Evolutionary conservation across 2,888 invertebrate genomes (phyloP).

Genomic region (Odontocolon sp.): DNA sequence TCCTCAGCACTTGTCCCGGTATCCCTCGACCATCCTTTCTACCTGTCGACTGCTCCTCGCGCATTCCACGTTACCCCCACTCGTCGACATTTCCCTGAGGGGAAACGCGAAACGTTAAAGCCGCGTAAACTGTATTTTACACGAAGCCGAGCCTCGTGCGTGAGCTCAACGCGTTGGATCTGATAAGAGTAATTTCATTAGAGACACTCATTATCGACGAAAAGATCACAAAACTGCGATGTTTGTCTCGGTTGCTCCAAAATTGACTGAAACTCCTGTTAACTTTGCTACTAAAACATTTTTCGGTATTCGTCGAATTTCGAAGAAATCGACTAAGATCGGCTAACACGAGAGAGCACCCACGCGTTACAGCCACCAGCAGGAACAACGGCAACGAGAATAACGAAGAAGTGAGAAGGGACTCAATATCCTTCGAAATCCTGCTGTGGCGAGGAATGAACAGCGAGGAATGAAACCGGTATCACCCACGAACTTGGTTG

Average conservation of each 20-base stretch:
- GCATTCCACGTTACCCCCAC: slow-evolving; percentile 63
- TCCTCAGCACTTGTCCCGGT: slow-evolving; percentile 51
- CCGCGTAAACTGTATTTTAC: slow-evolving; percentile 25
- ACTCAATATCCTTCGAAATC: slow-evolving; percentile 56
- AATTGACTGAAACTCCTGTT: too few species aligned
- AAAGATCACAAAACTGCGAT: too few species aligned
- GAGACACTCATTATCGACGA: too few species aligned
- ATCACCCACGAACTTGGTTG: slow-evolving; percentile 55
- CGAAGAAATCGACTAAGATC: neutral
- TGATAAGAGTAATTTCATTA: too few species aligned
- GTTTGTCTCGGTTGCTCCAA: too few species aligned
- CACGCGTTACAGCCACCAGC: slow-evolving; percentile 20
- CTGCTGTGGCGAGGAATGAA: slow-evolving; percentile 47
- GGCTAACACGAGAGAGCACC: slow-evolving; percentile 13
- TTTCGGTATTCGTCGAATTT: too few species aligned
- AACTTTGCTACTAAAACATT: too few species aligned
- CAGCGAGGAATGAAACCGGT: slow-evolving; percentile 56
- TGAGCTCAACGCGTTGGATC: neutral
- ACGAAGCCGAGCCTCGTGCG: neutral
- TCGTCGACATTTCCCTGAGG: slow-evolving; percentile 56
- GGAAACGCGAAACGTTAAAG: slow-evolving; percentile 43
- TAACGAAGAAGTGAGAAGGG: slow-evolving; percentile 21
- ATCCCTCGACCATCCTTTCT: slow-evolving; percentile 59
- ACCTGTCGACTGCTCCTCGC: slow-evolving; percentile 62
- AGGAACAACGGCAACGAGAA: neutral